Evolutionary conservation across 2,797 vertebrate species (phyloP), one percentile per base, ranked within the genome.

Genomic region (Pseudochirops corinnae): DNA sequence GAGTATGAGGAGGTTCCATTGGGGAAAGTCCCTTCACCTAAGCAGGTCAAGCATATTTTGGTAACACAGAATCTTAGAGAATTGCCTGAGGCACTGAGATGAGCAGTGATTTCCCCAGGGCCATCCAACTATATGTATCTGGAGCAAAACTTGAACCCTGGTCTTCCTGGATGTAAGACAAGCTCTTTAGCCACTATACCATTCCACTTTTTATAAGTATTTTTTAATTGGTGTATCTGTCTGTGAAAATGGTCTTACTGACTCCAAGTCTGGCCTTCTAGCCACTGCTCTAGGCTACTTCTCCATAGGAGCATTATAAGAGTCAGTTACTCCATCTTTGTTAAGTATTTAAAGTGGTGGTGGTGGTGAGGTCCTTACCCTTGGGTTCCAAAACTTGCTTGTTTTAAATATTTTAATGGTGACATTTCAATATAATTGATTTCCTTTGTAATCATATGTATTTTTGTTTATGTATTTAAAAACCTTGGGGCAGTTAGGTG

Each of bases 321-420:
- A 46, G 13, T 94, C 93, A 92, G 46, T 91, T 90, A 91, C 9
- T 96, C 92, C 46, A 55, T 90, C 33, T 93, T 95, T 58, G 39
- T 62, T 87, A 16, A 82, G 33, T 93, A 1, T 93, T 1, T 90
- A 67, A 53, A 96, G 55, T 74, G 33, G 14, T 58, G 56, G 56
- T 60, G 53, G 53, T 55, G 11, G 60, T 62, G 33, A 10, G n/a
- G n/a, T 46, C 29, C 29, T 82, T 39, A 46, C 46, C 7, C 18
- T 67, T 33, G 62, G 14, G 13, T 67, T 67, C 62, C 13, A 6
- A 82, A 3, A 82, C 18, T 82, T 82, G 39, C 24, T 82, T 24
- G 7, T 46, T 46, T 26, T 82, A 46, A 82, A 24, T 82, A 82
- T 82, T 46, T 46, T 82, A 12, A 82, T 82, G 5, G 3, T 82